These are phyloP conservation scores for Metopolophium dirhodum DNA, from an alignment of 1,140 invertebrate genomes.

Conservation along the genomic window DNA sequence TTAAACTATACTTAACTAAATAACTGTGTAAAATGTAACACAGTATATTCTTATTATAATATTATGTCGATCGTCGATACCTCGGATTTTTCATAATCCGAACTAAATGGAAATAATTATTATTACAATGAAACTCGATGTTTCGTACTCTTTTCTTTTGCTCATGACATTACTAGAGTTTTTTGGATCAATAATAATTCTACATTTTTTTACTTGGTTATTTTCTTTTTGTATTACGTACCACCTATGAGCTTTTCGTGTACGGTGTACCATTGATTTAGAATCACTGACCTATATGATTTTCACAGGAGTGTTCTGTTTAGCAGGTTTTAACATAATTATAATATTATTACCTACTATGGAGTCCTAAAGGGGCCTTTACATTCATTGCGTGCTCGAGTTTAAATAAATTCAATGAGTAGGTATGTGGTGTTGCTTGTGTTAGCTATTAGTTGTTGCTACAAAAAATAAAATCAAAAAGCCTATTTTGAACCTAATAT, in stretches of 20 bases:
- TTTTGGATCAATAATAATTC: not conserved
- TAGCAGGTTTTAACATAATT: not conserved
- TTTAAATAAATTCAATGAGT: not conserved
- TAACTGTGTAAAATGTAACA: no score
- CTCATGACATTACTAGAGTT: no score
- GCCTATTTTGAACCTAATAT: not conserved
- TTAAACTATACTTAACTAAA: no score
- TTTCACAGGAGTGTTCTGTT: not conserved
- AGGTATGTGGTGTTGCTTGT: not conserved
- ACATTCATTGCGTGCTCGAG: not conserved
- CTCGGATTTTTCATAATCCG: no score
- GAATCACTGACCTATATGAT: not conserved
- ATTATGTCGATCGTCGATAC: no score
- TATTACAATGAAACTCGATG: no score
- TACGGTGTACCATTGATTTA: not conserved
- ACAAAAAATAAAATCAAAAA: not conserved
- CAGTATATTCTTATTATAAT: no score
- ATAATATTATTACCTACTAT: not conserved
- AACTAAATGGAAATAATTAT: no score
- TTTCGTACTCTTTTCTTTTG: no score
- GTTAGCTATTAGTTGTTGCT: not conserved
- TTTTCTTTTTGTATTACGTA: no score
- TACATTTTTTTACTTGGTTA: not conserved
- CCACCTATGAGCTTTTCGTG: no score
- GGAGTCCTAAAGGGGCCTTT: not conserved